Evolutionary conservation across 2,888 invertebrate genomes (phyloP).

Genomic region (Bombylius discolor): DNA sequence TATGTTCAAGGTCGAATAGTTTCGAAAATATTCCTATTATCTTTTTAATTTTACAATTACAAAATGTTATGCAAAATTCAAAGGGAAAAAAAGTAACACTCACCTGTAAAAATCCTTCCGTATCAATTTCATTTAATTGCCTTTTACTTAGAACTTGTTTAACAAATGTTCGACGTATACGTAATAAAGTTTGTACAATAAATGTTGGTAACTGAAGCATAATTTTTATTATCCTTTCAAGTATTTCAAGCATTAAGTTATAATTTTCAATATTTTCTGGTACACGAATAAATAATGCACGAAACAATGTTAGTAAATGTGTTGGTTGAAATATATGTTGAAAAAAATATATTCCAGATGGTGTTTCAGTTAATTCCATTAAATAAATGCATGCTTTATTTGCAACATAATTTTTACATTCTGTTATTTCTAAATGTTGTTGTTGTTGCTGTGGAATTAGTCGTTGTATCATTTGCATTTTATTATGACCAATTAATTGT

Average conservation of each 20-base stretch:
- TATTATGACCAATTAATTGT: not conserved
- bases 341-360: conserved; percentile 17
- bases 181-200: conserved; percentile 17
- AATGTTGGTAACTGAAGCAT: conserved; percentile 11
- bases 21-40: too few relatives aligned
- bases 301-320: conserved; percentile 23
- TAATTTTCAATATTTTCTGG: conserved; percentile 17
- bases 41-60: too few relatives aligned
- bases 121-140: conserved; percentile 14
- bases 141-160: conserved; percentile 12
- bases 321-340: conserved; percentile 20
- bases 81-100: conserved; percentile 2
- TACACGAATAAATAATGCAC: conserved; percentile 21
- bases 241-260: conserved; percentile 18
- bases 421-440: not conserved
- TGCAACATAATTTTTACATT: conserved; percentile 2
- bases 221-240: conserved; percentile 18
- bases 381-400: conserved; percentile 18
- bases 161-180: conserved; percentile 16
- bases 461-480: not conserved
- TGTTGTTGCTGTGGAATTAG: not conserved
- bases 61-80: too few relatives aligned
- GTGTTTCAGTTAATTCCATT: conserved; percentile 16
- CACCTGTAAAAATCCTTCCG: conserved; percentile 17
- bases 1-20: too few relatives aligned